Percentiles rank a stretch among this genome's conserved stretches.
Conservation (phyloP, 2,113 vertebrate species). For the human (Homo sapiens) region GRCh38 chr5:9792501-9793000, state of each 20-base stretch:
- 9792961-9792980: not conserved
- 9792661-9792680: not conserved
- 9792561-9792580: not conserved
- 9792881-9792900: not conserved
- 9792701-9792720: not conserved
- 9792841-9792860: not conserved
- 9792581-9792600: not conserved
- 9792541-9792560: conserved; percentile 15
- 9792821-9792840: not conserved
- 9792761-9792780: not conserved
- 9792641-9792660: not conserved
- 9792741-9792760: not conserved
- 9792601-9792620: not conserved
- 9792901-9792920: not conserved
- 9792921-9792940: not conserved
- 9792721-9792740: not conserved
- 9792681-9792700: fast-evolving
- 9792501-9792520: not conserved
- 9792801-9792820: not conserved
- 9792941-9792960: not conserved
- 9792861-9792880: not conserved
- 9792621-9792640: not conserved
- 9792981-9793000: fast-evolving
- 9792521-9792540: not conserved
- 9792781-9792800: not conserved